phyloP scores from a whole-genome alignment of 2,888 invertebrate species.

The Leptothorax acervorum region DNA sequence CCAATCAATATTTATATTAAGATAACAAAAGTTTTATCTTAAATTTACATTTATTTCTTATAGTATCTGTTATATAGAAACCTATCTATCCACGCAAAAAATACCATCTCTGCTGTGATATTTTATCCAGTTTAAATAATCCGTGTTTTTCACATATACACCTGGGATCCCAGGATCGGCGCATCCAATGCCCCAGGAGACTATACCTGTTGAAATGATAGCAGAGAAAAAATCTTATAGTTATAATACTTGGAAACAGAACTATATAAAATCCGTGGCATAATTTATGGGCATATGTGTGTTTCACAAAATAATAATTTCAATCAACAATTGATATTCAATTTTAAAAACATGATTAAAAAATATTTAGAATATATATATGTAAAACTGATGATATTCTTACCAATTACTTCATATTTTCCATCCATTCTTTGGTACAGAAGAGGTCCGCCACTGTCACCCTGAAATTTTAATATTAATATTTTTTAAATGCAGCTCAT shows the following conservation, averaged over 20 bases:
- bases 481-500: background rate
- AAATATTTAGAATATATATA: background rate
- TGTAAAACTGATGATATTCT: constrained; percentile 64
- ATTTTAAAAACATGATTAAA: background rate
- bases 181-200: constrained; percentile 90
- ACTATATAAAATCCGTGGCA: background rate
- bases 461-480: constrained; percentile 84
- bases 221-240: background rate
- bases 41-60: constrained; percentile 31
- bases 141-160: constrained; percentile 79
- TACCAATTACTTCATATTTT: constrained; percentile 88
- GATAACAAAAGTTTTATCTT: background rate
- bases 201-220: constrained; percentile 86
- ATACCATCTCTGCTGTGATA: constrained; percentile 79
- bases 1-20: background rate
- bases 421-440: constrained; percentile 86
- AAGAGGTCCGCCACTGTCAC: constrained; percentile 90
- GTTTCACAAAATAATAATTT: background rate
- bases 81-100: constrained; percentile 76
- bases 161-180: constrained; percentile 87
- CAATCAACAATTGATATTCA: background rate
- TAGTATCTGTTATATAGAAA: background rate
- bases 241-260: background rate
- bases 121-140: constrained; percentile 82
- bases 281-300: constrained; percentile 6